Conservation (phyloP, 1,140 invertebrate species). For the Samia ricini region DNA sequence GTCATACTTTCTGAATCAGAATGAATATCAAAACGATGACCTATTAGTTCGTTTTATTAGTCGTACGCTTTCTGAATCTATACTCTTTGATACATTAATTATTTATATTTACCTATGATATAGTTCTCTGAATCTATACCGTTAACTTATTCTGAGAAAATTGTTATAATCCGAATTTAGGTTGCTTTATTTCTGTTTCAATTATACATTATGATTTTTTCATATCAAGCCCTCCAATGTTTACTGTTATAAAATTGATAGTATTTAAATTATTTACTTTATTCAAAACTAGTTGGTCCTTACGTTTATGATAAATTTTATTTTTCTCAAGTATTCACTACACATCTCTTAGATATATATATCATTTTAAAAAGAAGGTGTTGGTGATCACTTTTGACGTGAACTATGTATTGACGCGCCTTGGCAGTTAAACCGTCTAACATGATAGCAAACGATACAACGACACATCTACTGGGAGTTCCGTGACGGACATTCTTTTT, state of each 20-base stretch:
- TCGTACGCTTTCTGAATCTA: slow-evolving; percentile 23
- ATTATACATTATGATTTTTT: not conserved
- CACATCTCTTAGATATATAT: too few species aligned
- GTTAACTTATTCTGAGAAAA: not conserved
- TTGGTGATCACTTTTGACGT: too few species aligned
- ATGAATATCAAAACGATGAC: slow-evolving; percentile 28
- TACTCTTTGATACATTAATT: slow-evolving; percentile 24
- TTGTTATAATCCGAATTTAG: not conserved
- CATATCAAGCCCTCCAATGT: not conserved
- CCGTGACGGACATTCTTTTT: too few species aligned
- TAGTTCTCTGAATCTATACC: slow-evolving; percentile 10
- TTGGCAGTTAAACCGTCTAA: too few species aligned
- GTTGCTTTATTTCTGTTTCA: not conserved
- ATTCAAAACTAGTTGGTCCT: too few species aligned
- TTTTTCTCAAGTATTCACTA: too few species aligned
- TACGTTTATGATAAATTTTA: too few species aligned
- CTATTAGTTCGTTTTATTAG: slow-evolving; percentile 25
- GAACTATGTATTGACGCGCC: too few species aligned
- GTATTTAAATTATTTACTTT: too few species aligned
- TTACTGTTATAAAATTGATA: not conserved
- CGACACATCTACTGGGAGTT: too few species aligned
- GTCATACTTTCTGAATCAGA: slow-evolving; percentile 21
- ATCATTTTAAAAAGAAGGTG: too few species aligned
- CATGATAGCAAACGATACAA: too few species aligned
- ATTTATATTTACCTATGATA: slow-evolving; percentile 15